Conservation (phyloP, 2,888 invertebrate genomes). For the Idaea straminata region DNA sequence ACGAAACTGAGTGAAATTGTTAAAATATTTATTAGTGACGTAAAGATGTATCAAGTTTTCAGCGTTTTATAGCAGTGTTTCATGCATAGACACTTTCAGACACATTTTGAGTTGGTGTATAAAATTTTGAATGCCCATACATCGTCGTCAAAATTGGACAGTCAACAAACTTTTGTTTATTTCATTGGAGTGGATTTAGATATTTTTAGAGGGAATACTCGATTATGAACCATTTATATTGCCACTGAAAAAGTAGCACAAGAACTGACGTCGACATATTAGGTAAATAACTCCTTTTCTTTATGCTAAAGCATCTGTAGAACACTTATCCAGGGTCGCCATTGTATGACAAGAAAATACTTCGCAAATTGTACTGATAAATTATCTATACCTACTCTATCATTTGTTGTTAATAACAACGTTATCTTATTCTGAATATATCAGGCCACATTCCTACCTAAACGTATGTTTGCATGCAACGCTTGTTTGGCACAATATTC, state of each 20-base stretch:
- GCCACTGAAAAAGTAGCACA: constrained; percentile 69
- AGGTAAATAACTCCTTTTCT: constrained; percentile 64
- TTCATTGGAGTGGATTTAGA: constrained; percentile 68
- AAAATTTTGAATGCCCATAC: constrained; percentile 67
- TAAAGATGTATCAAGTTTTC: constrained; percentile 75
- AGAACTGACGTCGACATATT: constrained; percentile 70
- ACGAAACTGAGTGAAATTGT: constrained; percentile 77
- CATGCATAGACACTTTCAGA: constrained; percentile 63
- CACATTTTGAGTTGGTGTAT: constrained; percentile 65
- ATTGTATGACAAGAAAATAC: constrained; percentile 71
- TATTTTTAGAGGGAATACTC: constrained; percentile 63
- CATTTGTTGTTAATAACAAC: constrained; percentile 44
- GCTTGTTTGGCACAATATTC: constrained; percentile 5
- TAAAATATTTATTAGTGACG: constrained; percentile 71
- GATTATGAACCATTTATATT: constrained; percentile 73
- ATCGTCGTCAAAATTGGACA: constrained; percentile 75
- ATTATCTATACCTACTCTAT: constrained; percentile 34
- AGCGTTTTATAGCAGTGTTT: constrained; percentile 76
- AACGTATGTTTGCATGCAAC: constrained; percentile 23
- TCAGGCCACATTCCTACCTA: constrained; percentile 21
- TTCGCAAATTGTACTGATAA: constrained; percentile 35
- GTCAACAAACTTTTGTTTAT: constrained; percentile 81
- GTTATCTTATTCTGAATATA: constrained; percentile 38
- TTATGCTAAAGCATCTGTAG: constrained; percentile 48
- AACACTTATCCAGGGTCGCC: constrained; percentile 67